A percentile compares a stretch with the other conserved stretches of the same genome.
Conservation (phyloP, 1,140 invertebrate genomes). For the Micrasema minimum region DNA sequence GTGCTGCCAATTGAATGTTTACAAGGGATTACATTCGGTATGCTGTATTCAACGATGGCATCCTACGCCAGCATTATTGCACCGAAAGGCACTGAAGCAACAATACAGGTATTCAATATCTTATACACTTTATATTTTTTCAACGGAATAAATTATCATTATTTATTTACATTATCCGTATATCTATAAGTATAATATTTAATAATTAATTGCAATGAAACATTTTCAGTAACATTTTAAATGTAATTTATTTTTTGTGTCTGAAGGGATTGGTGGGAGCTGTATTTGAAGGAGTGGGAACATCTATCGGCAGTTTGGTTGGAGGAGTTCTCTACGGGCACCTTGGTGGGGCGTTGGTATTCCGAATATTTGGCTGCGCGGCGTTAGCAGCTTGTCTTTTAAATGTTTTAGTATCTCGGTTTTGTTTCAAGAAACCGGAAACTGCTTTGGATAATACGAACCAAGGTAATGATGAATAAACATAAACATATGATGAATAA, state of each 20-base stretch:
- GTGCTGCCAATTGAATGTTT: constrained; percentile 86
- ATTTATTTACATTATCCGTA: too few relatives aligned
- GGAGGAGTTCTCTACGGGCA: constrained; percentile 74
- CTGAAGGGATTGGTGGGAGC: constrained; percentile 87
- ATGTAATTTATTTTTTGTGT: too few relatives aligned
- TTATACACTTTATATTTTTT: constrained; percentile 16
- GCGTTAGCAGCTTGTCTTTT: constrained; percentile 72
- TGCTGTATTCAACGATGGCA: constrained; percentile 90
- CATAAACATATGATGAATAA: not conserved
- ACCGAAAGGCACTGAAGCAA: constrained; percentile 86
- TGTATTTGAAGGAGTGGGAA: constrained; percentile 87
- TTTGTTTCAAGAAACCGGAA: constrained; percentile 22
- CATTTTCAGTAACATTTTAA: too few relatives aligned
- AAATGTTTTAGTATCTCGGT: constrained; percentile 65
- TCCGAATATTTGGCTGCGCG: constrained; percentile 76
- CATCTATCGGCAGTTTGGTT: constrained; percentile 79
- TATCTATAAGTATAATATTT: too few relatives aligned
- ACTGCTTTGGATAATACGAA: not conserved
- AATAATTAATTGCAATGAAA: too few relatives aligned
- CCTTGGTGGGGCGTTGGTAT: constrained; percentile 73
- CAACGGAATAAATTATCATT: too few relatives aligned
- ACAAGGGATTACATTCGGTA: constrained; percentile 88
- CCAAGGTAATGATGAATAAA: constrained; percentile 44
- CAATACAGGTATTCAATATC: constrained; percentile 82
- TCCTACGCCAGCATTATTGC: constrained; percentile 88